phyloP scores from a whole-genome alignment of 2,888 invertebrate species.

The Nowickia ferox region DNA sequence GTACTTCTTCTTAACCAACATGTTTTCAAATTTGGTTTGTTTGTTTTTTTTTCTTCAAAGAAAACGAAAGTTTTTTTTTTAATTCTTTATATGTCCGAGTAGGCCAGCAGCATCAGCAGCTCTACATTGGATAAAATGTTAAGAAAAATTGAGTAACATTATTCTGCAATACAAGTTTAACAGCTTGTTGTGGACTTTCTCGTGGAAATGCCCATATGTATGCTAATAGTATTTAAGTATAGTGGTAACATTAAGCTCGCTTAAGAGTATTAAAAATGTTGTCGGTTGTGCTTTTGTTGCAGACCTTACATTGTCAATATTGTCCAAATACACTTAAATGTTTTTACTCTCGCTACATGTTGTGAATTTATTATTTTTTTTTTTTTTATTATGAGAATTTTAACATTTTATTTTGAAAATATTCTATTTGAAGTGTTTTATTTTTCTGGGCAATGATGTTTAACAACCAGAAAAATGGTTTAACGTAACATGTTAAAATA shows the following conservation, averaged over 20 bases:
- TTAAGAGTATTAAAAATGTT: constrained; percentile 62
- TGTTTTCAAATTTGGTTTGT: too few species aligned
- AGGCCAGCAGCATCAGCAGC: too few species aligned
- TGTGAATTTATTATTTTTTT: too few species aligned
- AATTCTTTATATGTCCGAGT: too few species aligned
- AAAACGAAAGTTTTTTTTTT: too few species aligned
- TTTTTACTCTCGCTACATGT: too few species aligned
- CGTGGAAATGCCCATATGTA: not conserved
- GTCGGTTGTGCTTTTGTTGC: constrained; percentile 43
- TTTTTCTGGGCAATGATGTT: constrained; percentile 3
- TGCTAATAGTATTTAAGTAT: constrained; percentile 32
- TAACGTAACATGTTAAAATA: constrained; percentile 43
- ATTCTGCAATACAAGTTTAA: too few species aligned
- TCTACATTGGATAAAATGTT: too few species aligned
- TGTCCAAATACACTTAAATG: constrained; percentile 38
- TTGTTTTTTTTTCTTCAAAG: too few species aligned
- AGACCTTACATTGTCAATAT: constrained; percentile 64
- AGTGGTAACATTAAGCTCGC: constrained; percentile 53
- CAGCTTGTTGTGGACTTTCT: too few species aligned
- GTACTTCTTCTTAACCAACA: too few species aligned
- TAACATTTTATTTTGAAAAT: constrained; percentile 30
- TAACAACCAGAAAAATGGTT: constrained; percentile 14
- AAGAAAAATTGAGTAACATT: too few species aligned
- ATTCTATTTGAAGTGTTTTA: constrained; percentile 21
- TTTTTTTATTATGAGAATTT: not conserved